A percentile compares a stretch with the other conserved stretches of the same genome.
phyloP scores from a whole-genome alignment of 92 coral and sea anemone species.

The Meandrina meandrites region DNA sequence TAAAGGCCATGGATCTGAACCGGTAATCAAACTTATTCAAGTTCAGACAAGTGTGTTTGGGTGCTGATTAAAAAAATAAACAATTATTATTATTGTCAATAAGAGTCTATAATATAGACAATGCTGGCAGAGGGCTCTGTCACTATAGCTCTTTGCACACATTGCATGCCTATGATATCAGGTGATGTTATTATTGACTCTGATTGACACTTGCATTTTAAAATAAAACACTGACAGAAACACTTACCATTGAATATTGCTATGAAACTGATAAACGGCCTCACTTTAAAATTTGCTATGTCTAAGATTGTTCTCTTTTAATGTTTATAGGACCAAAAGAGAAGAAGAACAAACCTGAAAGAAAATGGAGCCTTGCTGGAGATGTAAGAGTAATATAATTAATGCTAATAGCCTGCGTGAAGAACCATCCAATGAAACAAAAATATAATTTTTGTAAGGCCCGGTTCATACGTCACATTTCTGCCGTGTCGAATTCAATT shows the following conservation, averaged over 20 bases:
- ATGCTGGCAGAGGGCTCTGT: no score
- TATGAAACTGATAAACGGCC: neutral
- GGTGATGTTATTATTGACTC: no score
- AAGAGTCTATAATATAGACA: no score
- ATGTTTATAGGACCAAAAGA: slow-evolving; percentile 31
- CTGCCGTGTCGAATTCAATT: neutral
- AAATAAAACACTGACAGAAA: no score
- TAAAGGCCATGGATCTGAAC: no score
- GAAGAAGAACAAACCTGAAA: slow-evolving; percentile 47
- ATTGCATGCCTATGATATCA: no score
- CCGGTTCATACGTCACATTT: neutral
- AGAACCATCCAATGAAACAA: neutral
- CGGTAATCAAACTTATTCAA: neutral
- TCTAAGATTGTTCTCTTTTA: neutral
- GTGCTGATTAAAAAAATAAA: no score
- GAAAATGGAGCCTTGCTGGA: slow-evolving; percentile 67
- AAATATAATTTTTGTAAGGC: neutral
- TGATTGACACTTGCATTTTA: no score
- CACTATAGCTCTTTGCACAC: no score
- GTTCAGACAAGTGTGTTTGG: no score
- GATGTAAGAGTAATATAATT: slow-evolving; percentile 60
- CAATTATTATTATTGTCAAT: no score
- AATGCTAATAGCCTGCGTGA: neutral
- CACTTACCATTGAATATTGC: neutral
- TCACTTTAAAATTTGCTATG: neutral